Evolutionary conservation across 1,140 invertebrate genomes (phyloP), one percentile per base, ranked within the genome.

Genomic region (Teleopsis dalmanni): DNA sequence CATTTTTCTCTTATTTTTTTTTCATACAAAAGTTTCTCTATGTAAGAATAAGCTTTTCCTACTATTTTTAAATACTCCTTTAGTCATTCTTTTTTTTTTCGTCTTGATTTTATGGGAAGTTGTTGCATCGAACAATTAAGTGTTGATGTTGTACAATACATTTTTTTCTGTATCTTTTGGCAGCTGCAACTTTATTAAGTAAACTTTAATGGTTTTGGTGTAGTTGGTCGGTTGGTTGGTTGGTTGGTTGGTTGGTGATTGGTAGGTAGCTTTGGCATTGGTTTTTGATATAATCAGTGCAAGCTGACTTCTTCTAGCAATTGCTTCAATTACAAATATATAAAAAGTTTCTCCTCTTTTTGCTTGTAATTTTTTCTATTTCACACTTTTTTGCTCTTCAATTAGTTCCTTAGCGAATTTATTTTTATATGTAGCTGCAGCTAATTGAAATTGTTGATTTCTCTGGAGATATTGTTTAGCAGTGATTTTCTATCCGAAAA

Each of bases 121-220:
- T 23, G 44, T 33, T 33, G 18, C 35, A 16, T 7, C 19, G 11
- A 22, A 41, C 38, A 41, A 41, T 41, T 41, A 41, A 34, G 44
- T 33, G 19, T 48, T 42, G 38, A 41, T 41, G 47, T 11, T 42
- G 31, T 25, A 33, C 8, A 46, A 46, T 46, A 23, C 14, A 19
- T 37, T 37, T 14, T 37, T 37, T 37, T n/a, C 35, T 37, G 8
- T 9, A 7, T 14, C 14, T 37, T 7, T 37, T 37, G 13, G 35
- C 47, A 48, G 47, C 36, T 48, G 47, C 37, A 48, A 41, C 27
- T 41, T 38, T 48, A 48, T 48, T 48, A 48, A 48, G 36, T 48
- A 22, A 31, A 48, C 9, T 48, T 29, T 48, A 25, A 48, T 40
- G 21, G 22, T 22, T 27, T 47, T 37, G 10, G 8, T 18, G 14